A percentile compares a stretch with the other conserved stretches of the same genome.
These are phyloP conservation scores for Apodemus agrarius DNA, from an alignment of 2,797 vertebrate species.

Conservation along the genomic window DNA sequence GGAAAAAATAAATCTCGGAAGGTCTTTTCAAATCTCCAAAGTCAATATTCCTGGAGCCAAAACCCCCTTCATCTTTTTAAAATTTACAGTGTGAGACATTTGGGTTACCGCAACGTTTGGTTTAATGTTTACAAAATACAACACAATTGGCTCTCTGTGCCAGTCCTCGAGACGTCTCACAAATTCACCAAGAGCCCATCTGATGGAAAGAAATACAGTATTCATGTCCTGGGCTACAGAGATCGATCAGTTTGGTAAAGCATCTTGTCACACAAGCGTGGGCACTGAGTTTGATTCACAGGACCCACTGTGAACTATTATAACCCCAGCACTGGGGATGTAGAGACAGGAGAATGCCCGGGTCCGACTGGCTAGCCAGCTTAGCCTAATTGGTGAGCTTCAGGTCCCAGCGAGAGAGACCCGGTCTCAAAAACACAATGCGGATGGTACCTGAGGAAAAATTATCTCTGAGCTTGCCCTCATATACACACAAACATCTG, in stretches of 20 bases:
- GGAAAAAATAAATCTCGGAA: neutral
- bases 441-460: neutral
- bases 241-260: neutral
- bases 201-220: conserved; percentile 23
- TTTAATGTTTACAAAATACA: conserved; percentile 47
- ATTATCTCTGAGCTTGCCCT: neutral
- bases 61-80: conserved; percentile 42
- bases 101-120: neutral
- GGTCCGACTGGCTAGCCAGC: neutral
- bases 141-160: neutral
- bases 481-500: too few species aligned
- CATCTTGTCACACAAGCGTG: neutral
- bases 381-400: neutral
- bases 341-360: neutral
- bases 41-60: neutral
- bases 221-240: neutral
- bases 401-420: neutral
- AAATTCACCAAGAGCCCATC: neutral
- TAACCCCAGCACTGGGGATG: neutral
- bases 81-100: neutral
- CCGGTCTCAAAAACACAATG: neutral
- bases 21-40: conserved; percentile 2
- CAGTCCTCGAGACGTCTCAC: neutral
- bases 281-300: neutral
- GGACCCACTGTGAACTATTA: neutral